Evolutionary conservation across 30 jellyfish, hydroid and myxozoan species (phyloP).

Genomic region (Nemopilema nomurai): DNA sequence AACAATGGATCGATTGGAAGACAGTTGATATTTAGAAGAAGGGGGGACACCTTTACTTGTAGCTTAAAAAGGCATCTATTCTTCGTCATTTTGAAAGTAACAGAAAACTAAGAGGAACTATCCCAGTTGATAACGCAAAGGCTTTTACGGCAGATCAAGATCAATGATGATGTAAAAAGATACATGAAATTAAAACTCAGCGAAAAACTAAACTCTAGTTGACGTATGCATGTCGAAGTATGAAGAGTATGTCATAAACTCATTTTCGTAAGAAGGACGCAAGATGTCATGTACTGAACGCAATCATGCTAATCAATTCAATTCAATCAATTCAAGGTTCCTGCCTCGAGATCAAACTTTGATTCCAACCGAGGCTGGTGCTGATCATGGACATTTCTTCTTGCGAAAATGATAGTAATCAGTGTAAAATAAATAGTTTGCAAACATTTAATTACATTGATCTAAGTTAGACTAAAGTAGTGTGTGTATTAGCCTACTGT

Average conservation of each 20-base stretch:
- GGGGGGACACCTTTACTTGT: too few species aligned
- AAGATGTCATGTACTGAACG: not conserved
- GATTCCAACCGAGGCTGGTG: not conserved
- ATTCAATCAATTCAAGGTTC: not conserved
- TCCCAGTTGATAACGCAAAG: not conserved
- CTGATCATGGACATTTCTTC: not conserved
- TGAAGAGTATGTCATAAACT: not conserved
- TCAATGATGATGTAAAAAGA: not conserved
- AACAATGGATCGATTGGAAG: too few species aligned
- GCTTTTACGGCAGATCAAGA: not conserved
- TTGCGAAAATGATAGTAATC: not conserved
- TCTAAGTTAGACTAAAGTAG: not conserved
- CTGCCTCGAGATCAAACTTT: not conserved
- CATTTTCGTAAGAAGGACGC: not conserved
- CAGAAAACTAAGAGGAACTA: not conserved
- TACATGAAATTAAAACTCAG: not conserved
- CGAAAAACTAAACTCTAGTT: not conserved
- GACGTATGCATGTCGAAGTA: not conserved
- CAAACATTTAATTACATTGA: not conserved
- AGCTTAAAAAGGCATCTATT: too few species aligned
- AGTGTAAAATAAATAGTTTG: not conserved
- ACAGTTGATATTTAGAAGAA: too few species aligned
- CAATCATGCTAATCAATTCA: not conserved
- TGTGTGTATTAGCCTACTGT: not conserved
- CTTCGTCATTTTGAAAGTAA: too few species aligned